These are phyloP conservation scores for Pelodiscus sinensis DNA, from an alignment of 2,113 vertebrate species.

Conservation along the genomic window DNA sequence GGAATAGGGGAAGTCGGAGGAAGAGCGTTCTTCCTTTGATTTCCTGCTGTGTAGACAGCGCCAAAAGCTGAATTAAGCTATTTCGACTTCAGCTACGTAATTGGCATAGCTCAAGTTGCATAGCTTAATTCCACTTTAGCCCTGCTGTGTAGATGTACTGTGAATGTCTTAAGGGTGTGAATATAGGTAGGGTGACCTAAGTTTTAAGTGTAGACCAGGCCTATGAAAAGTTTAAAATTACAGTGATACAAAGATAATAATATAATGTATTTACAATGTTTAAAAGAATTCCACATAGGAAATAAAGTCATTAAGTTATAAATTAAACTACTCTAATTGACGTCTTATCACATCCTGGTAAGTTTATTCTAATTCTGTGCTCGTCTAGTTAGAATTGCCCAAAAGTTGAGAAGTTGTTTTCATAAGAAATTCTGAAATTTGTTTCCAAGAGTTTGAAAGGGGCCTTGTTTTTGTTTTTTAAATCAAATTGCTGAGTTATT, in stretches of 20 bases:
- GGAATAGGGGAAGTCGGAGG: too few species aligned
- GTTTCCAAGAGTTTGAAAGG: conserved; percentile 3
- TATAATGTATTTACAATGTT: not conserved
- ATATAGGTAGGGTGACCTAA: not conserved
- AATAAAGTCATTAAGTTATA: not conserved
- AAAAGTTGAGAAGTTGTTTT: not conserved
- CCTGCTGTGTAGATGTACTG: too few species aligned
- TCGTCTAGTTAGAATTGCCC: conserved; percentile 33
- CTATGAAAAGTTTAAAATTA: not conserved
- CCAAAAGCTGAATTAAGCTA: too few species aligned
- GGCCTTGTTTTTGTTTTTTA: conserved; percentile 28
- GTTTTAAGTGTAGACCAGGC: not conserved
- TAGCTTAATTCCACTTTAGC: too few species aligned
- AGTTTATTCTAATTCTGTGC: not conserved
- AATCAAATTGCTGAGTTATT: not conserved
- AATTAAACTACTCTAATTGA: not conserved
- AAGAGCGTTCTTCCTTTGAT: too few species aligned
- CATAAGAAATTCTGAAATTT: conserved; percentile 25
- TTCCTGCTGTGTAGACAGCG: too few species aligned
- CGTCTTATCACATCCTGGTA: not conserved
- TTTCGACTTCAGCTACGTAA: too few species aligned
- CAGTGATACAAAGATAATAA: not conserved
- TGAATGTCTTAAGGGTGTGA: not conserved
- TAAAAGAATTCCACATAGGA: not conserved
- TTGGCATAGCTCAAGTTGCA: too few species aligned